Base-by-base conservation (phyloP, 2,888 invertebrate species). In the Eupithecia tripunctaria region DNA sequence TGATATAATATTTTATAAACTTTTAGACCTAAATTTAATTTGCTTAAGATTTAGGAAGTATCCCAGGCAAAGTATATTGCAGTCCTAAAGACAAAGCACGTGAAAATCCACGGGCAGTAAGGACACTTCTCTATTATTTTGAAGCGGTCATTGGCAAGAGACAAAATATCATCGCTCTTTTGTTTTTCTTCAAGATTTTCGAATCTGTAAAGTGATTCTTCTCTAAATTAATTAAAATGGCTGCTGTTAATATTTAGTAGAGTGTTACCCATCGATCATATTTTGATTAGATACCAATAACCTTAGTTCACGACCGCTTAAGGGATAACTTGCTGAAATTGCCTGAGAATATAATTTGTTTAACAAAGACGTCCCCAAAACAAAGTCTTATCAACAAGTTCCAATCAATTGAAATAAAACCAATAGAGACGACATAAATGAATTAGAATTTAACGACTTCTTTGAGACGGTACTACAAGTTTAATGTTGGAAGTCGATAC, bases 401-500 rank as follows among this genome's bases (percentile, higher is more conserved):
- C 41, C 47, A 71, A 68, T 68, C 56, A 64, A 68, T 68, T 41
- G 32, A 41, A 64, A 25, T 64, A n/a, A 38, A 67, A 47, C 47
- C 10, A 43, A 47, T 63, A 25, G 62, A 68, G 43, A 43, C n/a
- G 47, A 62, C 32, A 12, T n/a, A 63, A 64, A 47, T 69, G 21
- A 47, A 63, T 69, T 32, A 47, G 62, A 32, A 62, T 62, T 47
- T 63, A 43, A 62, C 60, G 14, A 63, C 8, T 59, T 18, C 29
- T 68, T 25, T 27, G n/a, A 60, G 62, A 56, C 41, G 62, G 67
- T 70, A 51, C 51, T 38, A 21, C 56, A 63, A 67, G 29, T 67
- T 66, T 71, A 60, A 43, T 71, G 59, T 66, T 66, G 71, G 65
- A 43, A 63, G 62, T 21, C 43, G n/a, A 65, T 66, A 59, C 43